These are phyloP conservation scores for Bolinopsis microptera DNA, from an alignment of 37 sponge, comb jelly and placozoan species.

Conservation along the genomic window DNA sequence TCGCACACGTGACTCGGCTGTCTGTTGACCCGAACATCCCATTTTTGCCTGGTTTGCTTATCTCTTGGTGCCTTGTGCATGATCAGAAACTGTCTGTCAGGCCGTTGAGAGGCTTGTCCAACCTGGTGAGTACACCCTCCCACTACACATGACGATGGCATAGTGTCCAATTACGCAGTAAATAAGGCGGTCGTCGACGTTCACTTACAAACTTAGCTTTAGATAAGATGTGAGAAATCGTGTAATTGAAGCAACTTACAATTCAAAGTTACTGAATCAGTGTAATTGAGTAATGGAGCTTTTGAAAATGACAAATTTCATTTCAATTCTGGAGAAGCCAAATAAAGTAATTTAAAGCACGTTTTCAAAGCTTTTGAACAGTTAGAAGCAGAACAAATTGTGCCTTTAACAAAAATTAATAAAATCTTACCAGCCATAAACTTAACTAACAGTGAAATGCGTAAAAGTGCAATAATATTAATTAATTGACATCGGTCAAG, in stretches of 20 bases:
- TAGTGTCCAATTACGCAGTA: neutral
- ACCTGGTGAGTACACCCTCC: neutral
- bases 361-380: too few species aligned
- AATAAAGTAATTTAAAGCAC: too few species aligned
- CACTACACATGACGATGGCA: neutral
- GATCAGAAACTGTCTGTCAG: neutral
- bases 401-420: too few species aligned
- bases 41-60: neutral
- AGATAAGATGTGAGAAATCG: neutral
- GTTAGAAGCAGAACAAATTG: too few species aligned
- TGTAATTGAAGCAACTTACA: neutral
- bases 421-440: too few species aligned
- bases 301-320: neutral
- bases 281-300: neutral
- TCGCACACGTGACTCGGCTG: neutral
- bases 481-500: too few species aligned
- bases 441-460: too few species aligned
- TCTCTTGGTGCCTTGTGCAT: neutral
- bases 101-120: neutral
- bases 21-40: neutral
- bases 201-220: neutral
- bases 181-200: neutral
- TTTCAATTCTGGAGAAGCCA: too few species aligned
- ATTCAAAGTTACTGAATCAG: neutral
- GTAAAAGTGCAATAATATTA: too few species aligned